Base-by-base conservation (phyloP, 2,113 vertebrate genomes). In the Vombatus ursinus region DNA sequence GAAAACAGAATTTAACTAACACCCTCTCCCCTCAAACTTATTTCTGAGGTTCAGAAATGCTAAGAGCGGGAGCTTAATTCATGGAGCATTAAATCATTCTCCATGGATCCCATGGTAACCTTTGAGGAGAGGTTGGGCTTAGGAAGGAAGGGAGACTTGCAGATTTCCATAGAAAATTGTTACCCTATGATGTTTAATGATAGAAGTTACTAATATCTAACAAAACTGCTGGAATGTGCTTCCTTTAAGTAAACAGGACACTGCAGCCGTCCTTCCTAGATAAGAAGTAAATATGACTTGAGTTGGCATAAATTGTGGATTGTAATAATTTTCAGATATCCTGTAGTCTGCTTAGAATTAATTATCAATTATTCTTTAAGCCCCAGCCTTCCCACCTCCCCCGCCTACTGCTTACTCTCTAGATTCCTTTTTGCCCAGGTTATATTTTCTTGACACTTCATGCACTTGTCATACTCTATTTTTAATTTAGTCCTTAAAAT, bases 351-450 rank as follows among this genome's bases (percentile, higher is more conserved):
- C 52, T 9, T 8, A 95, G 50, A 95, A 93, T 68, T 68, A 5
- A 48, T 93, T 94, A 52, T 93, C 49, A 54, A 0, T 93, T 94
- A 89, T 92, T 95, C 91, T 95, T 89, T 47, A 93, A 93, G 25
- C 19, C 12, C n/a, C 50, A 49, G 48, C 91, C 89, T 94, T 47
- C 91, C 93, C 16, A 7, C 25, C 9, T 44, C 6, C 6, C 48
- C 57, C 9, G 48, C 48, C 44, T 16, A 50, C 44, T 47, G 50
- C 89, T 61, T 54, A 9, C 49, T 95, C 19, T 48, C 28, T 51
- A 94, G 57, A 54, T 54, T 54, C 25, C 53, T 54, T 26, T 54
- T 26, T 54, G 24, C 25, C 53, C 25, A 54, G 53, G 61, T 92
- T 95, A 92, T 57, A 68, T 93, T 52, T 2, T 44, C n/a, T 37